Percentiles rank a stretch among this genome's conserved stretches.
Evolutionary conservation across 2,888 invertebrate genomes (phyloP).

Genomic region (Nymphalis polychloros): DNA sequence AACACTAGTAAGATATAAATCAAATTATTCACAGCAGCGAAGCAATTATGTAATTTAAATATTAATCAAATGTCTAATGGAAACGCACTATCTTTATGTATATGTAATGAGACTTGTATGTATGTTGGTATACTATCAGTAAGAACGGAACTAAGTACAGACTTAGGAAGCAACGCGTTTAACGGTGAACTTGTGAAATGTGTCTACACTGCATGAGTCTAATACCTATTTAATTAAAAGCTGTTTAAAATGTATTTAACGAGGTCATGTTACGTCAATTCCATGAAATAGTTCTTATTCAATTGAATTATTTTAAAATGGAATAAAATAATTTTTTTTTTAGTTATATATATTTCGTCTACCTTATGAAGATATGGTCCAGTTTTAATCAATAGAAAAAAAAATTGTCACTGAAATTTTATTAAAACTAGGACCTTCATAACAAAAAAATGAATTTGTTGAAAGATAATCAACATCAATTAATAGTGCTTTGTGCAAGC

Average conservation of each 20-base stretch:
- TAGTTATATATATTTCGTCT: no score
- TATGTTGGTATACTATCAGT: slow-evolving; percentile 32
- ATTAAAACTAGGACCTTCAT: no score
- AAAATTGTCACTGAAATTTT: no score
- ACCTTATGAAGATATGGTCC: no score
- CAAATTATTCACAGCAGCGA: no score
- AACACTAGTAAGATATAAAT: no score
- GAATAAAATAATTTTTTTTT: background rate
- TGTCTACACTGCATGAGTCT: slow-evolving; percentile 24
- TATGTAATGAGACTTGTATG: slow-evolving; percentile 32
- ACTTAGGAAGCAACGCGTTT: slow-evolving; percentile 32
- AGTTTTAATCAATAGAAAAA: no score
- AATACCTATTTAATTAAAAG: slow-evolving; percentile 34
- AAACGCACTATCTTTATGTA: slow-evolving; percentile 30
- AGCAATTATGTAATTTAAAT: background rate
- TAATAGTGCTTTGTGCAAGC: no score
- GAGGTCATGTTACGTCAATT: slow-evolving; percentile 37
- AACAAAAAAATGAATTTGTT: no score
- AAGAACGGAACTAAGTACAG: slow-evolving; percentile 29
- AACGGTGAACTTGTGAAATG: slow-evolving; percentile 31
- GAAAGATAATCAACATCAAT: no score
- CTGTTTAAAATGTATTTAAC: slow-evolving; percentile 23
- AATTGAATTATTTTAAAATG: no score
- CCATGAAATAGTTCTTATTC: slow-evolving; percentile 48
- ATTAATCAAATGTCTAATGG: slow-evolving; percentile 14